Percentiles rank a stretch among this genome's conserved stretches.
Conservation (phyloP, 2,888 invertebrate species). For the Pollenia amentaria region DNA sequence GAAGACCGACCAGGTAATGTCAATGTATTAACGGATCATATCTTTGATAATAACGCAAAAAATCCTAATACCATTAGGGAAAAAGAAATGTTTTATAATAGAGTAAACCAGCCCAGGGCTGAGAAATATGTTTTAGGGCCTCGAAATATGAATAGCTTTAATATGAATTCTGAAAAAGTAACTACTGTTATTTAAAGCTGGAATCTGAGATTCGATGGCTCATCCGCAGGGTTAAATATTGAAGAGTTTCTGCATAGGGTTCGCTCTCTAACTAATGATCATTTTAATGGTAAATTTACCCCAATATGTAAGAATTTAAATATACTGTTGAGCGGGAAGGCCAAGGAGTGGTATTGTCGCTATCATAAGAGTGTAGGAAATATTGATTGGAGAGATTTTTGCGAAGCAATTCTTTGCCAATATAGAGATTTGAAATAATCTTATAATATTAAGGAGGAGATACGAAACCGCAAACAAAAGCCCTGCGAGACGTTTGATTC, state of each 20-base stretch:
- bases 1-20: not conserved
- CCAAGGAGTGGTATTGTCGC: constrained; percentile 43
- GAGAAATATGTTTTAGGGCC: not conserved
- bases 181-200: constrained; percentile 17
- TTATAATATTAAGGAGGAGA: not conserved
- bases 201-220: constrained; percentile 9
- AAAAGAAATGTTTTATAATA: not conserved
- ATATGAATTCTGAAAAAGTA: not conserved
- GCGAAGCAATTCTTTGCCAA: constrained; percentile 18
- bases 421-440: constrained; percentile 23
- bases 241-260: constrained; percentile 49
- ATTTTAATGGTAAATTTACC: not conserved
- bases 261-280: not conserved
- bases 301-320: not conserved
- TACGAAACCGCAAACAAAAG: constrained; percentile 11
- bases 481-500: not conserved
- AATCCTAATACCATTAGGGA: not conserved
- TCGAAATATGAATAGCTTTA: not conserved
- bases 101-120: not conserved
- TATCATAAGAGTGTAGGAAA: no score
- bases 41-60: not conserved
- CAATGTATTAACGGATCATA: no score
- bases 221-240: not conserved
- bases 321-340: constrained; percentile 10
- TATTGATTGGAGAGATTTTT: constrained; percentile 26